phyloP scores from a whole-genome alignment of 2,797 vertebrate genomes.

The Malurus leucopterus region DNA sequence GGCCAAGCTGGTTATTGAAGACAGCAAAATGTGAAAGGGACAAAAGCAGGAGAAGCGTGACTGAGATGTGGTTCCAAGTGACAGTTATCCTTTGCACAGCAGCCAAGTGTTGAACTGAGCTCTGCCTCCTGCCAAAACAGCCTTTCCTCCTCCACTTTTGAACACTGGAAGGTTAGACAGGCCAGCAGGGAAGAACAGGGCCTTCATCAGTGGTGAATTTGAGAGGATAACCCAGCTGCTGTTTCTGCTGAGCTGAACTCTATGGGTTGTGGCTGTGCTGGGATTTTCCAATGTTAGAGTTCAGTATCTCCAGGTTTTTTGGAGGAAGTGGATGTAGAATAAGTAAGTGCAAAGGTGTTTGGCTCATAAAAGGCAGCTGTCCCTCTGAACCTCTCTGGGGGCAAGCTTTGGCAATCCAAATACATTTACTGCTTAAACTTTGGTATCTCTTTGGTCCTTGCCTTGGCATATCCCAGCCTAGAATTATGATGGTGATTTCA shows the following conservation, averaged over 20 bases:
- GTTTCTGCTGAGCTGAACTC: not conserved
- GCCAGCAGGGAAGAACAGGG: not conserved
- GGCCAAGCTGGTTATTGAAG: not conserved
- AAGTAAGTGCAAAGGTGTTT: not conserved
- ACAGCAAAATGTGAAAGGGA: not conserved
- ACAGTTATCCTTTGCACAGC: not conserved
- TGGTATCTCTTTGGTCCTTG: not conserved
- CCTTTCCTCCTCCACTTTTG: not conserved
- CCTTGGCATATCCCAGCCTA: not conserved
- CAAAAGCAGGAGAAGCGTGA: not conserved
- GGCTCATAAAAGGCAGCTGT: not conserved
- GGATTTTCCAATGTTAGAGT: not conserved
- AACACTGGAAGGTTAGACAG: not conserved
- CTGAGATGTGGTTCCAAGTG: not conserved
- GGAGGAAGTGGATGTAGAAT: not conserved
- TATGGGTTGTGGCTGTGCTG: not conserved
- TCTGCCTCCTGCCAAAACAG: not conserved
- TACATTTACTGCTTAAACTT: not conserved
- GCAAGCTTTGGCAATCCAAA: not conserved
- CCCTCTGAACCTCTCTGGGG: rapidly evolving
- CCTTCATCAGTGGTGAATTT: not conserved
- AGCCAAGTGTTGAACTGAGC: not conserved
- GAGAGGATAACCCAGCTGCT: not conserved
- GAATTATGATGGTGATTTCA: rapidly evolving
- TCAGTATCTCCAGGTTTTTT: not conserved